Base-by-base conservation (phyloP, 2,113 vertebrate species). In the Propithecus coquereli region DNA sequence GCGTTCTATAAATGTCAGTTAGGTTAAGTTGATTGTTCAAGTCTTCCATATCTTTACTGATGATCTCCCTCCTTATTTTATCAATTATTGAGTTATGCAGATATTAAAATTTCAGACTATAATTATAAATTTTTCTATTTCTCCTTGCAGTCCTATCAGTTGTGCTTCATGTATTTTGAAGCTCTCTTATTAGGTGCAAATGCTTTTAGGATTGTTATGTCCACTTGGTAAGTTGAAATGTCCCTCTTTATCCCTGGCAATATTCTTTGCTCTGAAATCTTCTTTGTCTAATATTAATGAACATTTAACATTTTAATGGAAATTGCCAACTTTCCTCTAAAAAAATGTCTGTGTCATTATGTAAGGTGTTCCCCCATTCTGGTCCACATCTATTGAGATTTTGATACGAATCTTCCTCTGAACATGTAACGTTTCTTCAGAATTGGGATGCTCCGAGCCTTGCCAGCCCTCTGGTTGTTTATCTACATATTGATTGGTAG, bases 161-260 rank as follows among this genome's bases (percentile, higher is more conserved):
- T 86, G 96, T 90, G 34, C 37, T 86, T 83, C 77, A 73, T 45
- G 32, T 61, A 79, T 81, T 94, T 90, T 83, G 81, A 97, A 95
- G 90, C 12, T 73, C 23, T 61, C 57, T 76, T 88, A 74, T 87
- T 87, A 88, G 94, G n/a, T 71, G 2, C 25, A 77, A 71, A 95
- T 63, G 40, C 57, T 52, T 68, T 92, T 65, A 84, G 43, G 30
- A 63, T 85, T 74, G 23, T 77, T 88, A 87, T 23, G 16, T 84
- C 27, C 25, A 76, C 23, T 65, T 84, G 50, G 93, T 94, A 22
- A 76, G 68, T 54, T 95, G n/a, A 86, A 96, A 90, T 74, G 23
- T 50, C 1, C 7, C 6, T 96, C 50, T 95, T 80, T 83, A 79
- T 68, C 65, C 30, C 54, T 71, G 30, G 45, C 77, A 77, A 88